Base-by-base conservation (phyloP, 2,888 invertebrate genomes). In the Eumacrocentrus americanus region DNA sequence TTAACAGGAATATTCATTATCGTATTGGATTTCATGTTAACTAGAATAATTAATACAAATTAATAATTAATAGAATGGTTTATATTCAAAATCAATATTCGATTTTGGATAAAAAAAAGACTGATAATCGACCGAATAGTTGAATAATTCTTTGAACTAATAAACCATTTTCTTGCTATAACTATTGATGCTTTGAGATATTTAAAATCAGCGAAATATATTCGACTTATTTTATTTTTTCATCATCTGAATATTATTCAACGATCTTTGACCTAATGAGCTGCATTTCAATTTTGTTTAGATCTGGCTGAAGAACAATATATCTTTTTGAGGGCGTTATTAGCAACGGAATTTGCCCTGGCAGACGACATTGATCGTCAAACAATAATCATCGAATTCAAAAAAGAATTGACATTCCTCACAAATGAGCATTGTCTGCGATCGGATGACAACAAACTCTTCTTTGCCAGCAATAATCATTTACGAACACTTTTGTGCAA, bases 401-500 rank as follows among this genome's bases (percentile, higher is more conserved):
- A 75, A 55, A 63, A 72, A 34, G 65, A 65, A 4, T 47, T 72
- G 38, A 52, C 67, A 42, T 64, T 69, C 18, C 67, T 80, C 47
- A 29, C 64, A 14, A 69, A 67, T 29, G 69, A 74, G 62, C 65
- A 72, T 53, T 76, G 72, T 38, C 23, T 74, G 40, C 55, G 42
- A 14, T 47, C 62, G 25, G 60, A 51, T 2, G 66, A 68, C 23
- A 55, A 71, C 35, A n/a, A 23, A 72, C 72, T 83, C 70, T 61
- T 77, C 68, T 63, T 82, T 29, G 82, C 84, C 53, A 72, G 75
- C 1, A 84, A 85, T 64, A 69, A 69, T 9, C 84, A 83, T 69
- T 72, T 87, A 37, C 82, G 83, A 69, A 75, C 80, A 20, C 74
- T 91, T 35, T 80, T 92, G 52, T 81, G 84, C 40, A 88, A 88